Percentiles rank a stretch among this genome's conserved stretches.
phyloP scores from a whole-genome alignment of 30 jellyfish, hydroid and myxozoan species.

The Clytia hemisphaerica region DNA sequence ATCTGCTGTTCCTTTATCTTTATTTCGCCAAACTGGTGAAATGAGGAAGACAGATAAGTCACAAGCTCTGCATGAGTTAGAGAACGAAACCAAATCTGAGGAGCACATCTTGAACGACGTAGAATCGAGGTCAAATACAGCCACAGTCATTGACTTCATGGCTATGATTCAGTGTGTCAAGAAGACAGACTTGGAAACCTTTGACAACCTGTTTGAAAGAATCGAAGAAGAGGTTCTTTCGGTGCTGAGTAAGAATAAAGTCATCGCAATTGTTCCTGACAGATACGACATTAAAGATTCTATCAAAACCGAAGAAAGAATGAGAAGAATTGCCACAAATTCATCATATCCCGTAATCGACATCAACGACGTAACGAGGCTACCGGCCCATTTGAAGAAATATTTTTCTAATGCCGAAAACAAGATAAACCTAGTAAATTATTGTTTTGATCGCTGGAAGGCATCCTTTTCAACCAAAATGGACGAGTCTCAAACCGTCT shows the following conservation, averaged over 20 bases:
- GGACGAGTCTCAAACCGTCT: no score
- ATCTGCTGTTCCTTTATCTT: neutral
- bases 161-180: neutral
- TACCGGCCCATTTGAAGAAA: no score
- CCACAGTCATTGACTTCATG: neutral
- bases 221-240: neutral
- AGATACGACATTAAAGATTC: neutral
- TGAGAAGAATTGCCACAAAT: no score
- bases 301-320: neutral
- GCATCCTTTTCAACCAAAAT: no score
- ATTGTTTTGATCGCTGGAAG: neutral
- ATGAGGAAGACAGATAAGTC: neutral
- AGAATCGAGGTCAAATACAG: neutral
- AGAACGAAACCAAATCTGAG: neutral
- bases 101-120: neutral
- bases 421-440: neutral
- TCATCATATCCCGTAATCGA: no score
- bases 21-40: neutral
- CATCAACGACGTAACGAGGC: no score
- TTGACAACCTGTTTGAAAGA: neutral
- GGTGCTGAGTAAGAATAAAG: no score
- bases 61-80: neutral
- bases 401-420: neutral
- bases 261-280: slow-evolving; percentile 4
- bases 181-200: neutral